A percentile compares a stretch with the other conserved stretches of the same genome.
These are phyloP conservation scores for Coranthus polyacanthus DNA, from an alignment of 2,797 vertebrate species.

Conservation along the genomic window DNA sequence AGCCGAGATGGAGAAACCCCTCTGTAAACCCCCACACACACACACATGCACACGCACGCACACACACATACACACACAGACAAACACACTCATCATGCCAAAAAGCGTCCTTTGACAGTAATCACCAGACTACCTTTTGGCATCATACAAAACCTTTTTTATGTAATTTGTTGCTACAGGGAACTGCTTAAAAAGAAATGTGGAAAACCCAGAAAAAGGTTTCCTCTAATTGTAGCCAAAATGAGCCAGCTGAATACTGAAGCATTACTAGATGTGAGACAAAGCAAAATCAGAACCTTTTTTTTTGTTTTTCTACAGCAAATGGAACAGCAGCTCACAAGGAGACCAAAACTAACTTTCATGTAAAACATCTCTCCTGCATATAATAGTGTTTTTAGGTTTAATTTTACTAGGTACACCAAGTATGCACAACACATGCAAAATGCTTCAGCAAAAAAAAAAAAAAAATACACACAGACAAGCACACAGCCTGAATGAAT, in stretches of 20 bases:
- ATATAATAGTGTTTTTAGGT: neutral
- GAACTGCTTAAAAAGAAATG: conserved; percentile 44
- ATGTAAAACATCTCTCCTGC: neutral
- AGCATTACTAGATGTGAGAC: conserved; percentile 24
- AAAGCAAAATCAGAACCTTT: conserved; percentile 29
- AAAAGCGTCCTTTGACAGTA: conserved; percentile 58
- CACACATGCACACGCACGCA: conserved; percentile 28
- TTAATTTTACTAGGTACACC: conserved; percentile 12
- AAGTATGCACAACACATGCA: conserved; percentile 32
- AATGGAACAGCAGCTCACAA: conserved; percentile 49
- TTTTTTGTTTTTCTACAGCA: conserved; percentile 36
- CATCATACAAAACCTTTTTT: conserved; percentile 49
- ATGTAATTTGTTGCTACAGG: conserved; percentile 43
- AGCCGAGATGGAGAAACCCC: conserved; percentile 53
- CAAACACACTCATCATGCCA: conserved; percentile 48
- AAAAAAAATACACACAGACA: conserved; percentile 24
- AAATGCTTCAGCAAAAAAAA: conserved; percentile 32
- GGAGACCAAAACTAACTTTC: conserved; percentile 1
- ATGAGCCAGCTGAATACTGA: conserved; percentile 38
- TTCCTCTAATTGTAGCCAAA: conserved; percentile 58
- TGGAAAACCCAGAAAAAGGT: conserved; percentile 35
- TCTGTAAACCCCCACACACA: conserved; percentile 43
- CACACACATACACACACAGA: conserved; percentile 20
- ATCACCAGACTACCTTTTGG: conserved; percentile 66
- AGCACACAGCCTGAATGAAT: conserved; percentile 47